Evolutionary conservation across 2,888 invertebrate species (phyloP).

Genomic region (Uloborus plumipes): DNA sequence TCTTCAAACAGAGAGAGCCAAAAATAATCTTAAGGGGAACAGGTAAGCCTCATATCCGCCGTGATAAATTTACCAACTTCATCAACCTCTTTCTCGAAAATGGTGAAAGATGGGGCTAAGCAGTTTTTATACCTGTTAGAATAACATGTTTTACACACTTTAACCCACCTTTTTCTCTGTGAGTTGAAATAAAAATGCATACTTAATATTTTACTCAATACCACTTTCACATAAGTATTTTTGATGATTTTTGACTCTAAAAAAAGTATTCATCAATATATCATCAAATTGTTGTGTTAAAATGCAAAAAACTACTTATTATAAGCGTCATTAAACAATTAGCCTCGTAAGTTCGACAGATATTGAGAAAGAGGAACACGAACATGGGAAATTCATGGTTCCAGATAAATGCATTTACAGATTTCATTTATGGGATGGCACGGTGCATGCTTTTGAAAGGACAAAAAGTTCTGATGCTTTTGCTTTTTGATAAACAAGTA

Average conservation of each 20-base stretch:
- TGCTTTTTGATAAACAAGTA: too few species aligned
- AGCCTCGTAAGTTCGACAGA: not conserved
- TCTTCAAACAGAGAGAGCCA: too few species aligned
- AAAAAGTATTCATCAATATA: not conserved
- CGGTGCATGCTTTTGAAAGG: too few species aligned
- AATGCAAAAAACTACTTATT: not conserved
- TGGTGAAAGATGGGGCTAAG: not conserved
- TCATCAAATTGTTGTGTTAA: not conserved
- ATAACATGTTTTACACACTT: conserved; percentile 4
- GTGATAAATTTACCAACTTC: not conserved
- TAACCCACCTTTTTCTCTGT: not conserved
- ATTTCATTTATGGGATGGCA: not conserved
- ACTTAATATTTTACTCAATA: not conserved
- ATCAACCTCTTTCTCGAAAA: not conserved
- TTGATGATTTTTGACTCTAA: too few species aligned
- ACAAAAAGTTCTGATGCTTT: too few species aligned
- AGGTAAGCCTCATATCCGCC: not conserved
- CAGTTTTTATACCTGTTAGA: not conserved
- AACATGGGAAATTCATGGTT: not conserved
- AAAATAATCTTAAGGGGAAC: too few species aligned
- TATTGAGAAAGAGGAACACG: not conserved
- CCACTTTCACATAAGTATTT: not conserved
- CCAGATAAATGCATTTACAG: not conserved
- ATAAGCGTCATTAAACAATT: not conserved
- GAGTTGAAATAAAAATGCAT: not conserved